Evolutionary conservation across 2,797 vertebrate species (phyloP).

Genomic region (Limnodromus scolopaceus): DNA sequence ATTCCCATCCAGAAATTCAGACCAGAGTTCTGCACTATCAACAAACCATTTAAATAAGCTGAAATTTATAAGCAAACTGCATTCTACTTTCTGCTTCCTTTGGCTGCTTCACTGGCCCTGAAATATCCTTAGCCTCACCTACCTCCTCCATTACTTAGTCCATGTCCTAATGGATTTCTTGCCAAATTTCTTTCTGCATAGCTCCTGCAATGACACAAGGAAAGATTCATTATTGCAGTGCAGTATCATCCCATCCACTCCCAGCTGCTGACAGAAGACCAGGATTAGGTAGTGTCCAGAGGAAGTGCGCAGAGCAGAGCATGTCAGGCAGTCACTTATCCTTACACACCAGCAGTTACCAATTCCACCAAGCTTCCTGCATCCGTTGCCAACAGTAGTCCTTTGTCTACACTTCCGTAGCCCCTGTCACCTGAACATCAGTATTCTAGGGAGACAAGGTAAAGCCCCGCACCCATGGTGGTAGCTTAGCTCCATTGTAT

Average conservation of each 20-base stretch:
- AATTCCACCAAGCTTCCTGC: conserved; percentile 63
- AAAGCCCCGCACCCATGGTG: conserved; percentile 63
- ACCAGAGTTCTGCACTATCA: neutral
- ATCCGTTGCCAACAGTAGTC: conserved; percentile 32
- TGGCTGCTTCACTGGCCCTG: neutral
- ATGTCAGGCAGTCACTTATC: conserved; percentile 60
- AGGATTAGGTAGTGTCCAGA: conserved; percentile 57
- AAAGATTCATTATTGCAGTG: neutral
- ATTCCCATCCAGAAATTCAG: neutral
- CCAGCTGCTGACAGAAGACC: conserved; percentile 6
- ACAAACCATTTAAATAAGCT: neutral
- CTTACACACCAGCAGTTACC: conserved; percentile 77
- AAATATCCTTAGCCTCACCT: neutral
- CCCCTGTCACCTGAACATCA: conserved; percentile 56
- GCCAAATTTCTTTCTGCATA: conserved; percentile 72
- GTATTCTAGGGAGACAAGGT: conserved; percentile 50
- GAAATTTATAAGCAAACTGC: neutral
- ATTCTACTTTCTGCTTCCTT: neutral
- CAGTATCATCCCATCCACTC: neutral
- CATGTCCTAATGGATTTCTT: conserved; percentile 61
- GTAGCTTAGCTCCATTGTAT: conserved; percentile 49
- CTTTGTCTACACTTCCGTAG: conserved; percentile 24
- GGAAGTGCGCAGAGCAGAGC: conserved; percentile 58
- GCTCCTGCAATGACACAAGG: conserved; percentile 71
- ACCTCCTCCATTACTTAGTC: conserved; percentile 81